These are phyloP conservation scores for Diabrotica virgifera DNA, from an alignment of 1,140 invertebrate species.

Conservation along the genomic window DNA sequence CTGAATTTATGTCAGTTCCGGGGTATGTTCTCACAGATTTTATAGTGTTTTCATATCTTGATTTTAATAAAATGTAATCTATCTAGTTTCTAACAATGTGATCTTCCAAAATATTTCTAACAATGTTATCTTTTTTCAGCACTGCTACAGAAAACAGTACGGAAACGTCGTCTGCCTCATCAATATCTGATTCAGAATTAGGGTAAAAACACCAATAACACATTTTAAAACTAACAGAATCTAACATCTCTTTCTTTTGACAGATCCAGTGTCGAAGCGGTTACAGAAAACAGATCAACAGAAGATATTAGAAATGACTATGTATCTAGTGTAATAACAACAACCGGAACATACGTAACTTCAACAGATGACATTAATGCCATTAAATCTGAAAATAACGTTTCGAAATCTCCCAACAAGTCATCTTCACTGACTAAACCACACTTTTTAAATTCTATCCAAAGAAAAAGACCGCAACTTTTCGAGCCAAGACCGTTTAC, in stretches of 20 bases:
- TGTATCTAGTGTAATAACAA: background rate
- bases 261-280: background rate
- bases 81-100: too few relatives aligned
- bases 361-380: background rate
- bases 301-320: background rate
- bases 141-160: too few relatives aligned
- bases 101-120: too few relatives aligned
- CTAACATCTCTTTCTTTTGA: background rate
- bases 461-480: conserved; percentile 32
- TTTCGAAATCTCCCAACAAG: background rate
- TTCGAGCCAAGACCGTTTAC: conserved; percentile 45
- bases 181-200: background rate
- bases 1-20: too few relatives aligned
- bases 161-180: too few relatives aligned
- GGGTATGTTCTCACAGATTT: too few relatives aligned
- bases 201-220: background rate
- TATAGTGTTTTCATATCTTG: too few relatives aligned
- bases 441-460: background rate
- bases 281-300: background rate
- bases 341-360: background rate
- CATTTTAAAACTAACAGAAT: background rate
- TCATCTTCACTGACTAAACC: background rate
- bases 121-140: too few relatives aligned
- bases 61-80: too few relatives aligned
- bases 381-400: background rate